A percentile compares a stretch with the other conserved stretches of the same genome.
These are phyloP conservation scores for Leptinotarsa peninsularis DNA, from an alignment of 2,888 invertebrate species.

Conservation along the genomic window DNA sequence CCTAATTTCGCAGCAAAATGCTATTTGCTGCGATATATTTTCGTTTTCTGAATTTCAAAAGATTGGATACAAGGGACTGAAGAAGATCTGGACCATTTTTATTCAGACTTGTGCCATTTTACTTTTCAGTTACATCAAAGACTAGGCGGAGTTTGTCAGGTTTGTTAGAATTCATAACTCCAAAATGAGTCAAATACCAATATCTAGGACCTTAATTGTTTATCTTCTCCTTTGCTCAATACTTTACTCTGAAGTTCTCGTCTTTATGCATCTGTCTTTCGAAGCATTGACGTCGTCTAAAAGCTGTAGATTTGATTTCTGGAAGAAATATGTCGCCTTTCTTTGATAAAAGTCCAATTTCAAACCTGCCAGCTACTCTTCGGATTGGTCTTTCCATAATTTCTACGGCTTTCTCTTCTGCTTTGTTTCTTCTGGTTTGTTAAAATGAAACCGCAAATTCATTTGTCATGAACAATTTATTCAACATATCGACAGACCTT, in stretches of 20 bases:
- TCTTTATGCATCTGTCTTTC: slow-evolving; percentile 18
- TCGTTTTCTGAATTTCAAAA: not conserved
- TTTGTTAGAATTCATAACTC: not conserved
- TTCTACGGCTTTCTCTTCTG: not conserved
- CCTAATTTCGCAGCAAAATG: not conserved
- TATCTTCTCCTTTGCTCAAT: not conserved
- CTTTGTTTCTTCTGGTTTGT: not conserved
- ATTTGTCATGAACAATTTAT: not conserved
- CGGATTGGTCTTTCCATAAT: slow-evolving; percentile 12
- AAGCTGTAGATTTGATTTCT: slow-evolving; percentile 21
- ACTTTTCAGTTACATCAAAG: not conserved
- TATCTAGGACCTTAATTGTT: not conserved
- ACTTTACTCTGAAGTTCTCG: not conserved
- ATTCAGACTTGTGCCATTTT: not conserved
- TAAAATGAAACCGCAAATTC: not conserved
- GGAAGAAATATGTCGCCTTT: not conserved
- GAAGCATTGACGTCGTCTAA: not conserved
- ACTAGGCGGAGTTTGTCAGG: not conserved
- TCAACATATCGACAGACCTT: not conserved
- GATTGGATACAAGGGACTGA: not conserved
- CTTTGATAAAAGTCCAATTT: slow-evolving; percentile 41
- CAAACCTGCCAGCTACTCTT: slow-evolving; percentile 32
- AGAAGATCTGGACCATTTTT: not conserved
- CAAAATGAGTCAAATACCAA: not conserved
- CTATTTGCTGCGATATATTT: not conserved